phyloP scores from a whole-genome alignment of 1,140 invertebrate genomes.

The Drosophila ogumai region DNA sequence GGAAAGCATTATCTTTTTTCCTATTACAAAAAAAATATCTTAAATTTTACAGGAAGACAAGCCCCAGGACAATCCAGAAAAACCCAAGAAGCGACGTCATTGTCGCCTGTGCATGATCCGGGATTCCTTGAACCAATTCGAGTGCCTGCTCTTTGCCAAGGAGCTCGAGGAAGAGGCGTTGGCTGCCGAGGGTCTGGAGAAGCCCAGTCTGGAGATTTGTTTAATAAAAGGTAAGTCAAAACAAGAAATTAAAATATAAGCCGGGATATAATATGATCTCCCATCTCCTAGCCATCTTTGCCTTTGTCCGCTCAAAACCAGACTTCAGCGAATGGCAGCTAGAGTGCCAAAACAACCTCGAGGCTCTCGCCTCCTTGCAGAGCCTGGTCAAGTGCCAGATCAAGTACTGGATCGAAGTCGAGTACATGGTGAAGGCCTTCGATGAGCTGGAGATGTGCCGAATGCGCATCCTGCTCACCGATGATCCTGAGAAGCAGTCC shows the following conservation, averaged over 20 bases:
- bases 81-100: slow-evolving; percentile 15
- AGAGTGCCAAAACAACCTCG: slow-evolving; percentile 85
- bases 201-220: slow-evolving; percentile 77
- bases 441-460: slow-evolving; percentile 93
- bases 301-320: slow-evolving; percentile 43
- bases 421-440: slow-evolving; percentile 85
- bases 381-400: slow-evolving; percentile 88
- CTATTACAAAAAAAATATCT: not conserved
- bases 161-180: slow-evolving; percentile 74
- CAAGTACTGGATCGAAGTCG: slow-evolving; percentile 82
- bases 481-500: slow-evolving; percentile 70
- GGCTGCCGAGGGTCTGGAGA: slow-evolving; percentile 85
- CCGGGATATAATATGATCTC: too few species aligned
- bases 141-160: slow-evolving; percentile 86
- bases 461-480: slow-evolving; percentile 86
- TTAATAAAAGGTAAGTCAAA: slow-evolving; percentile 55
- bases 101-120: slow-evolving; percentile 86
- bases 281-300: slow-evolving; percentile 55
- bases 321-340: slow-evolving; percentile 24
- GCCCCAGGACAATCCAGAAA: slow-evolving; percentile 4
- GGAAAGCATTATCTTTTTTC: too few species aligned
- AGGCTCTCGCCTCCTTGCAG: slow-evolving; percentile 87
- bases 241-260: too few species aligned
- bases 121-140: slow-evolving; percentile 86
- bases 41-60: slow-evolving; percentile 36